Conservation (phyloP, 2,888 invertebrate genomes). For the Asteroscopus sphinx region DNA sequence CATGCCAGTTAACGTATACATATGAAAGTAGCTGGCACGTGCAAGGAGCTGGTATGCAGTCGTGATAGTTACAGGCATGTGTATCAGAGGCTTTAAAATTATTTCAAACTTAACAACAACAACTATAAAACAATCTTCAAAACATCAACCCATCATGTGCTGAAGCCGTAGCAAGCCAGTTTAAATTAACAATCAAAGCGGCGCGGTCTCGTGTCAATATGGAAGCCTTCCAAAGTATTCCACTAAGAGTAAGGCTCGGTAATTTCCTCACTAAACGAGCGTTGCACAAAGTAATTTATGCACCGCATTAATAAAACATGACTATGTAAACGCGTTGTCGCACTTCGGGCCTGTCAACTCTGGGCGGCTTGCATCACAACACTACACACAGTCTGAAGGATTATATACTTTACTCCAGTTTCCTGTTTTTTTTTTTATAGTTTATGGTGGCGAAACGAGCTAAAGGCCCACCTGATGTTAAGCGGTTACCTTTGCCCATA, state of each 20-base stretch:
- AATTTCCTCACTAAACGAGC: constrained; percentile 74
- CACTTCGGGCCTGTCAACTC: constrained; percentile 48
- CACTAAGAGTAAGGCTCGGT: constrained; percentile 66
- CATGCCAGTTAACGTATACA: no score
- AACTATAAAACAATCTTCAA: constrained; percentile 5
- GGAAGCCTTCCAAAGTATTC: constrained; percentile 70
- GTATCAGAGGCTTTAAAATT: no score
- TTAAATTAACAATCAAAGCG: constrained; percentile 64
- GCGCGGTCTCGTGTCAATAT: constrained; percentile 57
- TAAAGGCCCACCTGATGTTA: no score
- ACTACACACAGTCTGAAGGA: constrained; percentile 25
- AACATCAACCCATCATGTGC: constrained; percentile 35
- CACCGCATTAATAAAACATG: constrained; percentile 82
- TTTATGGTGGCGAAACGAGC: no score
- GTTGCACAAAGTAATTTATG: constrained; percentile 79
- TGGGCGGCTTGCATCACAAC: constrained; percentile 37
- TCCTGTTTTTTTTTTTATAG: no score
- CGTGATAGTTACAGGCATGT: no score
- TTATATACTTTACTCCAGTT: constrained; percentile 53
- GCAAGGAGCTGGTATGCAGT: no score
- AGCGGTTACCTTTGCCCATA: no score
- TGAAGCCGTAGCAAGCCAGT: constrained; percentile 47
- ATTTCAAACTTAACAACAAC: not conserved
- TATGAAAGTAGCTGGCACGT: no score
- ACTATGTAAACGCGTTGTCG: constrained; percentile 70